Percentiles rank a stretch among this genome's conserved stretches.
Conservation (phyloP, 1,140 invertebrate genomes). For the Lasaia peninsularis region DNA sequence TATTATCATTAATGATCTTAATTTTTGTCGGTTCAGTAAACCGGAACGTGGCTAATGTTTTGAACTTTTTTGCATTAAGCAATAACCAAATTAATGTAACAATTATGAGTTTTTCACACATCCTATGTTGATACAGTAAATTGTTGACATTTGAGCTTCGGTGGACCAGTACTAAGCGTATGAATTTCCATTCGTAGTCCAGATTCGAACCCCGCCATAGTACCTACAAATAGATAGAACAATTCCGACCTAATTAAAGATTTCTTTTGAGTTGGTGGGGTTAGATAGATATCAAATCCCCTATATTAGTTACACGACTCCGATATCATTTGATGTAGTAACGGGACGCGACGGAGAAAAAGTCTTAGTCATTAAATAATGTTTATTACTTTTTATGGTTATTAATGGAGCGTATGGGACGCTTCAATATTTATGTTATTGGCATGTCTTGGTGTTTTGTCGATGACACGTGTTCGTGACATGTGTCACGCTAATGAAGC, state of each 20-base stretch:
- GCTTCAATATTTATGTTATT: slow-evolving; percentile 13
- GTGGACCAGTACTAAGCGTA: too few relatives aligned
- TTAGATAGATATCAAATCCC: too few relatives aligned
- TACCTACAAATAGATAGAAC: too few relatives aligned
- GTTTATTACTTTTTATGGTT: slow-evolving; percentile 26
- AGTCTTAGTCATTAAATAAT: too few relatives aligned
- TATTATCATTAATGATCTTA: slow-evolving; percentile 9
- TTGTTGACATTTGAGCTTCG: too few relatives aligned
- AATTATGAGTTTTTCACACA: slow-evolving; percentile 15
- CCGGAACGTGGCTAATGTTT: neutral
- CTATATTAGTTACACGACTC: too few relatives aligned
- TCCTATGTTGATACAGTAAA: slow-evolving; percentile 26
- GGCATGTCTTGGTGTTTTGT: slow-evolving; percentile 39
- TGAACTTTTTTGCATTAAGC: neutral
- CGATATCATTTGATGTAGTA: too few relatives aligned
- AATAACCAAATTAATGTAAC: neutral
- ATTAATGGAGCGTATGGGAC: slow-evolving; percentile 31
- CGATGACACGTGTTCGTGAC: slow-evolving; percentile 41
- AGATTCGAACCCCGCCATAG: too few relatives aligned
- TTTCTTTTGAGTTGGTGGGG: too few relatives aligned
- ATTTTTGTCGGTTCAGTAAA: neutral
- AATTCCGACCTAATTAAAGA: too few relatives aligned
- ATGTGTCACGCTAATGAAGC: slow-evolving; percentile 39
- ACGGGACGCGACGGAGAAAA: too few relatives aligned
- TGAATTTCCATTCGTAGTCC: too few relatives aligned